Evolutionary conservation across 2,888 invertebrate genomes (phyloP), one percentile per base, ranked within the genome.

Genomic region (Dynastes hyllus): DNA sequence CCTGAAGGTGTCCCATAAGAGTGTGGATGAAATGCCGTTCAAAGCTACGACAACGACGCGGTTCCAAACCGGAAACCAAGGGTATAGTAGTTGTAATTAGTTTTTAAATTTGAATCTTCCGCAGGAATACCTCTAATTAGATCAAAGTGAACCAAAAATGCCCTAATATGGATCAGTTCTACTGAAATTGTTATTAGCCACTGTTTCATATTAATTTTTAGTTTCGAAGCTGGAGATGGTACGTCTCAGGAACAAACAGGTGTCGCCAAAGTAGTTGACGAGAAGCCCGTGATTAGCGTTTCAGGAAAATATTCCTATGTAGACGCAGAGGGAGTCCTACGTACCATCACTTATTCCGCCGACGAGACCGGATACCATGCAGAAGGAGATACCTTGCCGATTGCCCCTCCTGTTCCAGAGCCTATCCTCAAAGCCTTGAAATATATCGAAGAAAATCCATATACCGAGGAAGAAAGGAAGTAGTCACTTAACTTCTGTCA

Each of bases 331-430:
- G 79, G 79, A 32, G 16, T 27, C 9, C 11, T 16, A 4, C 63
- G 55, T 27, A 40, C 63, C 32, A 29, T 79, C 27, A 77, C 76
- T 13, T 79, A 79, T 45, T 53, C 45, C 22, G 77, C 79, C 5
- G 79, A 79, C 16, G 79, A 79, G 45, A 79, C 45, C 37, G 79
- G 79, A 63, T 79, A 53, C 53, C 69, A 65, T n/a, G 70, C 79
- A 22, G 69, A 37, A 16, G 79, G 79, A 13, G 76, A 79, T 53
- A 58, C 32, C 61, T 63, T 79, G n/a, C 79, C 79, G 16, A 66
- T 75, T 61, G 61, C 61, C 1, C 73, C 73, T 5, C 50, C 77
- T 11, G 16, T 79, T 51, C 79, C 79, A 13, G 76, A 66, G 53
- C 70, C 77, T 13, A 79, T 79, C 45, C 53, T 65, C 2, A 76